These are phyloP conservation scores for Drosophila gaucha DNA, from an alignment of 2,888 invertebrate species.

Conservation along the genomic window DNA sequence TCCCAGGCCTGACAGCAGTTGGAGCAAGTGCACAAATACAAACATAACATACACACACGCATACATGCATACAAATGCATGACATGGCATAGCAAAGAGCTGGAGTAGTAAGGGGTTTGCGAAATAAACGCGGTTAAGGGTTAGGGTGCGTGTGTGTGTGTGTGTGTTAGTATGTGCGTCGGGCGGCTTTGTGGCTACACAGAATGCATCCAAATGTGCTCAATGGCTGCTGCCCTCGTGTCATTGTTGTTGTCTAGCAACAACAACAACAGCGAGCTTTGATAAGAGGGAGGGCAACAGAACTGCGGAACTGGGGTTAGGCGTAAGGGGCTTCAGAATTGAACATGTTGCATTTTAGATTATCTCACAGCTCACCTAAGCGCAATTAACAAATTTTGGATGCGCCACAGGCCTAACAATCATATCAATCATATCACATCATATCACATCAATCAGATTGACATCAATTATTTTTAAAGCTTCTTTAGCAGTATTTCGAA, in stretches of 20 bases:
- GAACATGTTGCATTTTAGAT: conserved; percentile 24
- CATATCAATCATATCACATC: too few species aligned
- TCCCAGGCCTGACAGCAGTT: conserved; percentile 46
- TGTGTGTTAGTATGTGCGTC: conserved; percentile 10
- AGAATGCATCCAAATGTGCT: conserved; percentile 53
- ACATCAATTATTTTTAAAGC: not conserved
- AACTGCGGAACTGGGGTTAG: not conserved
- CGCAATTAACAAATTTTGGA: conserved; percentile 9
- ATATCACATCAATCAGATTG: conserved; percentile 6
- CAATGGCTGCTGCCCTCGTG: conserved; percentile 13
- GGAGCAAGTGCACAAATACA: conserved; percentile 47
- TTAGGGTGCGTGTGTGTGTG: not conserved
- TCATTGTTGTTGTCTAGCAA: conserved; percentile 28
- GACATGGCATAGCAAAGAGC: not conserved
- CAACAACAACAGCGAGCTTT: conserved; percentile 19
- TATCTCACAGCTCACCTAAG: conserved; percentile 4
- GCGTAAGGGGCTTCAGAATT: not conserved
- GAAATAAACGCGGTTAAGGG: conserved; percentile 12
- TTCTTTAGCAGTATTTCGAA: not conserved
- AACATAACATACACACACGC: conserved; percentile 15
- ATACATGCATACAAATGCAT: not conserved
- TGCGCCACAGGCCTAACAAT: not conserved
- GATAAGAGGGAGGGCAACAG: conserved; percentile 20
- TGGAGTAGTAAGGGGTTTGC: not conserved
- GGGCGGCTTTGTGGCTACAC: conserved; percentile 46